A percentile compares a stretch with the other conserved stretches of the same genome.
These are phyloP conservation scores for honey bee (Apis mellifera) DNA, from an alignment of 1,140 invertebrate species.

Conservation along the genomic window Amel_HAv3.1 CM009935.2:8444001-8444500, in stretches of 20 bases:
- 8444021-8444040: background rate
- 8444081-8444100: background rate
- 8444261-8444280: constrained; percentile 66
- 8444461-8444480: constrained; percentile 68
- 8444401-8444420: constrained; percentile 43
- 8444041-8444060: background rate
- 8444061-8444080: background rate
- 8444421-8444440: constrained; percentile 44
- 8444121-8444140: constrained; percentile 21
- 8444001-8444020: background rate
- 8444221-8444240: constrained; percentile 10
- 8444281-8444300: constrained; percentile 52
- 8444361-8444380: constrained; percentile 50
- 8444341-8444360: constrained; percentile 52
- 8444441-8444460: constrained; percentile 67
- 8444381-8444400: constrained; percentile 64
- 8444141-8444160: constrained; percentile 36
- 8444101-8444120: constrained; percentile 34
- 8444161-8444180: constrained; percentile 35
- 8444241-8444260: constrained; percentile 16
- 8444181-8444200: constrained; percentile 31
- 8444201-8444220: constrained; percentile 53
- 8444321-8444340: constrained; percentile 63
- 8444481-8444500: constrained; percentile 72
- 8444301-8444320: constrained; percentile 58